Percentiles rank a stretch among this genome's conserved stretches.
Conservation (phyloP, 53 echinoderm and acorn worm genomes). For the Paracentrotus lividus region DNA sequence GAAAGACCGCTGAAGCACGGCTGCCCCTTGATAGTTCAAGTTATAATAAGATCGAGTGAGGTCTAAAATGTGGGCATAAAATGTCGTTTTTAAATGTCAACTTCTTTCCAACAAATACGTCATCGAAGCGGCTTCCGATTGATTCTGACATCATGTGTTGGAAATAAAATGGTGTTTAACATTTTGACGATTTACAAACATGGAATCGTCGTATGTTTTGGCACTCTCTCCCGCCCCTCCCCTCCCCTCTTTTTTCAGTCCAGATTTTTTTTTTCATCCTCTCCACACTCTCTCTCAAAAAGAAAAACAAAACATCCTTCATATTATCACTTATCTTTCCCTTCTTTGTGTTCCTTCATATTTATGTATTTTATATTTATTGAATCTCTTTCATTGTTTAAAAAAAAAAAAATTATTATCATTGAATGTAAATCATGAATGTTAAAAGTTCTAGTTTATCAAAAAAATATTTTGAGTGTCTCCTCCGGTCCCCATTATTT, state of each 20-base stretch:
- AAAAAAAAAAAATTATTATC: neutral
- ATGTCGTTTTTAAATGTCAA: slow-evolving; percentile 49
- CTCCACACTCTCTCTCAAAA: neutral
- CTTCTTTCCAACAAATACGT: slow-evolving; percentile 32
- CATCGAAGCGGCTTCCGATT: slow-evolving; percentile 25
- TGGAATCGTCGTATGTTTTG: neutral
- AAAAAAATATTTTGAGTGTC: neutral
- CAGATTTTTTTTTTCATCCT: neutral
- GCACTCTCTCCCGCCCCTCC: neutral
- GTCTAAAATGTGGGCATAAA: slow-evolving; percentile 45
- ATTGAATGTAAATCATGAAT: too few species aligned
- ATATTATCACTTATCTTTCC: neutral
- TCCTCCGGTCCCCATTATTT: neutral
- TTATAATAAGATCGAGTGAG: slow-evolving; percentile 12
- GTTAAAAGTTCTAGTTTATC: too few species aligned
- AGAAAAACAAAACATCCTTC: too few species aligned
- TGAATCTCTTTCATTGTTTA: slow-evolving; percentile 5
- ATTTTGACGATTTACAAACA: neutral
- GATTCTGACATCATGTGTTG: slow-evolving; percentile 9
- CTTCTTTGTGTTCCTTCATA: neutral
- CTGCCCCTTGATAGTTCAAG: neutral
- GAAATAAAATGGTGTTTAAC: slow-evolving; percentile 1
- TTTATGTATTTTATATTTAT: too few species aligned
- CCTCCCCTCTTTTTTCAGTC: neutral
- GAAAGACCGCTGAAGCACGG: neutral